These are phyloP conservation scores for Triplophysa bombifrons DNA, from an alignment of 2,797 vertebrate genomes.

Conservation along the genomic window DNA sequence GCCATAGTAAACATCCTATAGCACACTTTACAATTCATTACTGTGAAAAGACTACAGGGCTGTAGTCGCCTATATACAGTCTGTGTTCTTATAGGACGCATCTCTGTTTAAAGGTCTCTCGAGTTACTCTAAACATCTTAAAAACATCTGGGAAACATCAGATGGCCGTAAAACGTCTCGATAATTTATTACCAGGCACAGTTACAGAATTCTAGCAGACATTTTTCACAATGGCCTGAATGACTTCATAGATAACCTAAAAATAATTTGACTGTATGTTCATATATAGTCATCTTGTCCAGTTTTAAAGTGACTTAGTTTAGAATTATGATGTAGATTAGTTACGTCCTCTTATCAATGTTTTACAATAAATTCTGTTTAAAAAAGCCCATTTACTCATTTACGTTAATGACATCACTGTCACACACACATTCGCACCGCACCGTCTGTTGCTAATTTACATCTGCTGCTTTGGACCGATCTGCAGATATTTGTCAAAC, in stretches of 20 bases:
- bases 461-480: background rate
- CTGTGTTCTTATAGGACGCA: background rate
- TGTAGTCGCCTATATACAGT: background rate
- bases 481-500: background rate
- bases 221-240: background rate
- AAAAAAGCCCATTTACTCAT: constrained; percentile 2
- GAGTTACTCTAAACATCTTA: constrained; percentile 28
- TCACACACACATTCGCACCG: background rate
- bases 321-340: background rate
- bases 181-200: constrained; percentile 33
- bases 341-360: background rate
- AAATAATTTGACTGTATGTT: background rate
- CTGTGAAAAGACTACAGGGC: constrained; percentile 22
- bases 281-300: too few relatives aligned
- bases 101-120: constrained; percentile 22
- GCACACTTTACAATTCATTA: constrained; percentile 19
- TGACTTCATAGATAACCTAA: constrained; percentile 22
- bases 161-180: constrained; percentile 23
- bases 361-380: background rate
- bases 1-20: constrained; percentile 18
- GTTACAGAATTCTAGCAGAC: constrained; percentile 14
- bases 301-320: background rate
- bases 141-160: constrained; percentile 39
- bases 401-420: constrained; percentile 2
- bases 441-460: constrained; percentile 12